A percentile compares a stretch with the other conserved stretches of the same genome.
Evolutionary conservation across 2,113 vertebrate genomes (phyloP).

Genomic region (Eclectus roratus): DNA sequence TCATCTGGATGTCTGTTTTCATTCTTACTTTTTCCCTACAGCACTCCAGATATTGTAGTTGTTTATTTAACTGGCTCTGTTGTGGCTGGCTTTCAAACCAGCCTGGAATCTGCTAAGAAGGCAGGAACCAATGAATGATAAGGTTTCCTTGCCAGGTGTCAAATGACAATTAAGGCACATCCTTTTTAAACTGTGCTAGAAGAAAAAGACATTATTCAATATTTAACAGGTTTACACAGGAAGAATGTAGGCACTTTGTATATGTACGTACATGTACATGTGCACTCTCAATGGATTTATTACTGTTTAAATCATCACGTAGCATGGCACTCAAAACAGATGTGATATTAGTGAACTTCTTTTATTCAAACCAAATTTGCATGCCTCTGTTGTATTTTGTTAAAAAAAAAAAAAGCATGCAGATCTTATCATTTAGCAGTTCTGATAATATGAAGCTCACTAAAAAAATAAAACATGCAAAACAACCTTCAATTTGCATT

Average conservation of each 20-base stretch:
- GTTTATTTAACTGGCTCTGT: neutral
- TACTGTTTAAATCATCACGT: neutral
- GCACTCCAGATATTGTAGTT: neutral
- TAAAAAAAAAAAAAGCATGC: neutral
- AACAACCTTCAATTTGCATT: neutral
- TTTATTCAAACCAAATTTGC: neutral
- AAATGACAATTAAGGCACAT: constrained; percentile 6
- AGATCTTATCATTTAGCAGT: neutral
- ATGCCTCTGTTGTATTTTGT: neutral
- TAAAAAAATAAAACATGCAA: neutral
- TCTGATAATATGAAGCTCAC: neutral
- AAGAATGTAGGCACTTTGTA: neutral
- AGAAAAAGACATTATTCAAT: neutral
- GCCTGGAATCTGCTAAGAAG: neutral
- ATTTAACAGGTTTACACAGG: neutral
- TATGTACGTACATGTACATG: rapidly evolving
- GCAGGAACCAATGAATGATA: neutral
- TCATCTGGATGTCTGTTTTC: neutral
- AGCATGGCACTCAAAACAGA: neutral
- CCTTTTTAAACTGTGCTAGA: neutral
- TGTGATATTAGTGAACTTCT: neutral
- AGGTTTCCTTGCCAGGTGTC: constrained; percentile 12
- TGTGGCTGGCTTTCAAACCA: neutral
- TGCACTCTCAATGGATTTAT: neutral
- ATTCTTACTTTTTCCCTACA: neutral